phyloP scores from a whole-genome alignment of 2,888 invertebrate genomes.

The Cosmia trapezina region DNA sequence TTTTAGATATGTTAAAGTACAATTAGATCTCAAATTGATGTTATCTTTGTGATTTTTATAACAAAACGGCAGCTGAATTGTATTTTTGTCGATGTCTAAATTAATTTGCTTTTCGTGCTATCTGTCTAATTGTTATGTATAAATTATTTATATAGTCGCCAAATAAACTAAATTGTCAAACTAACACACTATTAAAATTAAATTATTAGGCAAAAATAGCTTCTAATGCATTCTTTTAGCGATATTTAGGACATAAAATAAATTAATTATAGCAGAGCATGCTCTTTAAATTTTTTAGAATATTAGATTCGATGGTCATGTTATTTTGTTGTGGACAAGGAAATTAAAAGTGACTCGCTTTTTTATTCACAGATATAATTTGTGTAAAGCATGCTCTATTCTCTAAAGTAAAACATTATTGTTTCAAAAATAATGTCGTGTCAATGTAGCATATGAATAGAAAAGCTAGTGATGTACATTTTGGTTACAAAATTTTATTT shows the following conservation, averaged over 20 bases:
- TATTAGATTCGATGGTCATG: slow-evolving; percentile 32
- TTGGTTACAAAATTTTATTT: slow-evolving; percentile 43
- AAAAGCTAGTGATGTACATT: slow-evolving; percentile 56
- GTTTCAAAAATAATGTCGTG: slow-evolving; percentile 38
- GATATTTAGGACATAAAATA: slow-evolving; percentile 51
- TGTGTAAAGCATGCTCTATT: slow-evolving; percentile 50
- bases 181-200: slow-evolving; percentile 32
- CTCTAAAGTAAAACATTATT: slow-evolving; percentile 34
- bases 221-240: slow-evolving; percentile 53
- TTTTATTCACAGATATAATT: slow-evolving; percentile 35
- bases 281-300: slow-evolving; percentile 50
- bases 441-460: slow-evolving; percentile 58
- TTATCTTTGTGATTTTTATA: slow-evolving; percentile 52
- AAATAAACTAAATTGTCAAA: slow-evolving; percentile 45
- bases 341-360: slow-evolving; percentile 26
- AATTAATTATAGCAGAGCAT: slow-evolving; percentile 48
- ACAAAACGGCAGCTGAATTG: slow-evolving; percentile 41
- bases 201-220: slow-evolving; percentile 45
- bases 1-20: slow-evolving; percentile 70
- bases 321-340: slow-evolving; percentile 19
- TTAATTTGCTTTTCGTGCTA: slow-evolving; percentile 55
- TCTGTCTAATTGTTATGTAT: slow-evolving; percentile 49
- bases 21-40: slow-evolving; percentile 76
- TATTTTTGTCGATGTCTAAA: slow-evolving; percentile 53
- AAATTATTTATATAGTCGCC: slow-evolving; percentile 40